Base-by-base conservation (phyloP, 1,140 invertebrate species). In the Monomorium pharaonis region DNA sequence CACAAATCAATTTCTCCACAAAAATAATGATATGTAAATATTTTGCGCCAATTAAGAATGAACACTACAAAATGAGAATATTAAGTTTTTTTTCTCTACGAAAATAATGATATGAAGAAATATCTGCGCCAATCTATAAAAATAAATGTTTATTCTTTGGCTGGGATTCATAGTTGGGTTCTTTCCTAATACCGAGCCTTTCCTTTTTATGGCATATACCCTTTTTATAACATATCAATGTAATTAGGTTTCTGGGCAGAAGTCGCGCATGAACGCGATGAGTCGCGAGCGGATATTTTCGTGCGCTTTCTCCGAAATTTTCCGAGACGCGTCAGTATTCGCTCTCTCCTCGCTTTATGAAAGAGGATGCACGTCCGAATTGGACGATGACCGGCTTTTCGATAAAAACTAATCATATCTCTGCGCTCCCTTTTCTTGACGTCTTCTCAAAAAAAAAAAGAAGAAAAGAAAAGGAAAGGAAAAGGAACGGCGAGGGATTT, bases 261-360 rank as follows among this genome's bases (percentile, higher is more conserved):
- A 51, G n/a, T 51, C 14, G 33, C 42, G 24, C 9, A 30, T 80
- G 1, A 24, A 33, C 67, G 24, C 49, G 37, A 56, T 44, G 67
- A 72, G 37, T 58, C 54, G 67, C 18, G 14, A 21, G 56, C 77
- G 58, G 76, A 62, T 86, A 81, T 83, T 74, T 83, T 51, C 51
- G 65, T 65, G 21, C 51, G 78, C 51, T 83, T 83, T 83, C 78
- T 58, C 78, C 67, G 78, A 83, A 83, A 83, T 74, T 83, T 81
- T 44, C 78, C 78, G 24, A 58, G 78, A 80, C 33, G 12, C 47
- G 60, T 85, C 74, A 63, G 21, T 65, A 30, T 85, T 49, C 72
- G 44, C 49, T 65, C 67, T 56, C 42, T 67, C n/a, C 7, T 58
- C 21, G 2, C n/a, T 54, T 63, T 21, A 42, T 14, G 62, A 33